These are phyloP conservation scores for Amniataba percoides DNA, from an alignment of 2,797 vertebrate genomes.

Conservation along the genomic window DNA sequence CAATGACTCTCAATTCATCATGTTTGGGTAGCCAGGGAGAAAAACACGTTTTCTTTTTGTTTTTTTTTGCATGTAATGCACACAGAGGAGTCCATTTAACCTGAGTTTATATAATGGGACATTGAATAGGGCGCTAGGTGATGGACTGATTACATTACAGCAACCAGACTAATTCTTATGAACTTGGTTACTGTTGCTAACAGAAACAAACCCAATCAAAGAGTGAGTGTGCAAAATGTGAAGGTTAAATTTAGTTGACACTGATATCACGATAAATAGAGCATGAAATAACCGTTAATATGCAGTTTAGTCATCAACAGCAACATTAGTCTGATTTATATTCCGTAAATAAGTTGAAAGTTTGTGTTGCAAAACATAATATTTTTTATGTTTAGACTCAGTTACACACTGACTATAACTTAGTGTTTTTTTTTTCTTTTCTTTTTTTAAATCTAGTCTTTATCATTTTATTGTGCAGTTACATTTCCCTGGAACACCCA, in stretches of 20 bases:
- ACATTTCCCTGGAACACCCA: background rate
- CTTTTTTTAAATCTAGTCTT: background rate
- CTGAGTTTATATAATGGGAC: background rate
- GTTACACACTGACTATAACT: background rate
- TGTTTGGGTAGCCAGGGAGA: constrained; percentile 1
- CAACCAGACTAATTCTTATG: background rate
- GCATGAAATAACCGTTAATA: background rate
- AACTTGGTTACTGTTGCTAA: background rate
- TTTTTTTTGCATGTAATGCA: background rate
- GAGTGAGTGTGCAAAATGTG: background rate
- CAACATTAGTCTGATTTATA: background rate
- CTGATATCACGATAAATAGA: background rate
- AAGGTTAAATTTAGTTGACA: background rate
- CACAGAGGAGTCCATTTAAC: constrained; percentile 24
- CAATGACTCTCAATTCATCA: constrained; percentile 24
- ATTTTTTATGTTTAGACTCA: background rate
- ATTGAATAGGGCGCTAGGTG: background rate
- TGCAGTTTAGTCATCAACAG: background rate
- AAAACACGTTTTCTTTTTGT: constrained; percentile 17
- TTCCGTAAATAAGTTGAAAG: background rate
- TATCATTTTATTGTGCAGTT: background rate
- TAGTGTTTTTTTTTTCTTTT: no score
- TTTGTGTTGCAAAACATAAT: no score
- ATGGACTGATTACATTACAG: constrained; percentile 13
- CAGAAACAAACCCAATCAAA: background rate